phyloP scores from a whole-genome alignment of 2,888 invertebrate species.

The Agonopterix subpropinquella region DNA sequence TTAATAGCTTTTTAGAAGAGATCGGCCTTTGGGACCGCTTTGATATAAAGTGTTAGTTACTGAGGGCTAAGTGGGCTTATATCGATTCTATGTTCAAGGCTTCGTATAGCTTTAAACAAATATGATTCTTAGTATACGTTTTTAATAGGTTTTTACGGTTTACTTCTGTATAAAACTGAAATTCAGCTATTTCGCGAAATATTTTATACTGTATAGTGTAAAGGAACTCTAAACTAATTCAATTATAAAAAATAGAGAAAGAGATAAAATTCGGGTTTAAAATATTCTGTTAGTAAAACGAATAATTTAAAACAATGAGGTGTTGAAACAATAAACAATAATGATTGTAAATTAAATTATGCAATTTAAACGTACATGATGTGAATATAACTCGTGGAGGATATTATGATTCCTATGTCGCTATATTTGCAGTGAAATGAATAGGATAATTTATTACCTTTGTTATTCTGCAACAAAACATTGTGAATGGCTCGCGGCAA shows the following conservation, averaged over 20 bases:
- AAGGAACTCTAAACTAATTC: too few relatives aligned
- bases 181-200: too few relatives aligned
- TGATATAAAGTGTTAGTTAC: conserved; percentile 27
- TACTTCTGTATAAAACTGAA: too few relatives aligned
- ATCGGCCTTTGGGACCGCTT: conserved; percentile 35
- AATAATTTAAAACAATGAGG: neutral
- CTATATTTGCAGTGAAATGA: conserved; percentile 4
- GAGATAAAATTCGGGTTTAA: too few relatives aligned
- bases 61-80: neutral
- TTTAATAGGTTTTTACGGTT: too few relatives aligned
- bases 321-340: conserved; percentile 7
- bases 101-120: neutral
- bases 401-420: conserved; percentile 1
- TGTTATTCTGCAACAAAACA: conserved; percentile 11
- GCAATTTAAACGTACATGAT: conserved; percentile 4
- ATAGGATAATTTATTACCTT: conserved; percentile 20
- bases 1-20: conserved; percentile 50
- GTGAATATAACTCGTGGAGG: conserved; percentile 3
- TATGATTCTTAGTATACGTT: too few relatives aligned
- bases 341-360: conserved; percentile 1
- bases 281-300: too few relatives aligned
- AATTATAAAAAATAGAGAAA: too few relatives aligned
- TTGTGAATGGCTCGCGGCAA: conserved; percentile 10
- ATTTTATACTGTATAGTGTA: too few relatives aligned
- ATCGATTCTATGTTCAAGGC: neutral